A percentile compares a stretch with the other conserved stretches of the same genome.
These are phyloP conservation scores for Nibea albiflora DNA, from an alignment of 2,113 vertebrate species.

Conservation along the genomic window DNA sequence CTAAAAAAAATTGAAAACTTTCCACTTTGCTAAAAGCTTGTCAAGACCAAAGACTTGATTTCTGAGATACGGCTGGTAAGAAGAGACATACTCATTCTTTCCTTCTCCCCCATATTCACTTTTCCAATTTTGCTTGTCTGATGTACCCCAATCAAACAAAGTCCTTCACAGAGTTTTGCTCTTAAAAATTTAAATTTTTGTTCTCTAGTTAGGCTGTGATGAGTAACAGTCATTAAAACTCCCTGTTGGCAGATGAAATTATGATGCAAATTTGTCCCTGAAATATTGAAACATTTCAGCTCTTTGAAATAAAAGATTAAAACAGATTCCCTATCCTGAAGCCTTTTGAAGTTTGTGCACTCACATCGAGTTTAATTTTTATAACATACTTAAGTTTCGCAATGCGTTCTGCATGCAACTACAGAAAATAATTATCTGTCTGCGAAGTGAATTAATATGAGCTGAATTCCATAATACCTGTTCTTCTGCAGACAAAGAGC, in stretches of 20 bases:
- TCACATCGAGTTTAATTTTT: constrained; percentile 34
- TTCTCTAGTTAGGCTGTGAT: constrained; percentile 42
- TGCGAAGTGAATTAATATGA: constrained; percentile 43
- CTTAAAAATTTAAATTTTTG: constrained; percentile 31
- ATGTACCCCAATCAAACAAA: constrained; percentile 33
- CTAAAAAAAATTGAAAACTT: background rate
- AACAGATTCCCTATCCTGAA: constrained; percentile 51
- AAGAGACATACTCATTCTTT: constrained; percentile 10
- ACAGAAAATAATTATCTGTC: constrained; percentile 33
- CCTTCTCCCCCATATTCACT: background rate
- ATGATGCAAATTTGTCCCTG: constrained; percentile 50
- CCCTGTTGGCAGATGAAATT: constrained; percentile 50
- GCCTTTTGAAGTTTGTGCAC: constrained; percentile 45
- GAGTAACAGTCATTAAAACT: constrained; percentile 39
- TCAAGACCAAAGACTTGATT: constrained; percentile 44
- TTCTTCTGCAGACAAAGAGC: constrained; percentile 66
- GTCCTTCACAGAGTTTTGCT: constrained; percentile 8
- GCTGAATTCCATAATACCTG: constrained; percentile 48
- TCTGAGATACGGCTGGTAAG: constrained; percentile 17
- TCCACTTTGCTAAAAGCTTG: constrained; percentile 34
- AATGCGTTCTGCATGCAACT: constrained; percentile 24
- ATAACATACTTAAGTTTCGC: constrained; percentile 37
- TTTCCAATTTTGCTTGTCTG: constrained; percentile 11
- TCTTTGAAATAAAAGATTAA: constrained; percentile 66
- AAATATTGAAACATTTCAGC: constrained; percentile 60